These are phyloP conservation scores for Saguinus oedipus DNA, from an alignment of 2,797 vertebrate species.

Conservation along the genomic window DNA sequence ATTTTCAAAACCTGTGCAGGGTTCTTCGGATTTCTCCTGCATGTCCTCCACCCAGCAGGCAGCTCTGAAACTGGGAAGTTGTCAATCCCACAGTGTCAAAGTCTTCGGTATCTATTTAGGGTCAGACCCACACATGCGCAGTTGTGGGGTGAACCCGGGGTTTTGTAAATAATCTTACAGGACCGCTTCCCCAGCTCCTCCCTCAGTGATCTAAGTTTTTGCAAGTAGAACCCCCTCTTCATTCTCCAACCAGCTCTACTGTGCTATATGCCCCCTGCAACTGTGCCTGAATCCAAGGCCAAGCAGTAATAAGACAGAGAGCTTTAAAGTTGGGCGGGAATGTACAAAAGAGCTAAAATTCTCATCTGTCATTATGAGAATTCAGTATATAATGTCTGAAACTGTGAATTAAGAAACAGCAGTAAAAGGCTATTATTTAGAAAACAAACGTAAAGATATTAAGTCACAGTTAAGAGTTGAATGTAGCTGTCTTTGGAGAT, in stretches of 20 bases:
- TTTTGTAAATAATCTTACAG: not conserved
- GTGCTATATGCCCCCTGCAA: not conserved
- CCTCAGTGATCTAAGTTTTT: not conserved
- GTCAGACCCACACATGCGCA: not conserved
- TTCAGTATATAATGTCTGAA: not conserved
- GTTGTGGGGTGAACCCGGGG: no score
- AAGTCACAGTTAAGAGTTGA: not conserved
- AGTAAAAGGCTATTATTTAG: not conserved
- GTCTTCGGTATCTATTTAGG: no score
- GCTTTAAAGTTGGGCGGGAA: not conserved
- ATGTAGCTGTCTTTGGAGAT: not conserved
- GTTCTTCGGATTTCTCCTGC: not conserved
- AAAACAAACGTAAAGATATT: not conserved
- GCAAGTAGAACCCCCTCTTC: no score
- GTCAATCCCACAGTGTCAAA: not conserved
- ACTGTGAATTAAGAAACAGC: not conserved
- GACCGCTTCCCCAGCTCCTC: not conserved
- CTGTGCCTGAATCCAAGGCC: not conserved
- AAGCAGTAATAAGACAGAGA: no score
- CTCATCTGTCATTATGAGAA: not conserved
- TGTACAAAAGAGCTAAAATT: no score
- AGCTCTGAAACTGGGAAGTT: accelerated
- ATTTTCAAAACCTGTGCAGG: accelerated
- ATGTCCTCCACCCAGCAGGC: not conserved
- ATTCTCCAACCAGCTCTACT: not conserved